Percentiles rank a stretch among this genome's conserved stretches.
These are phyloP conservation scores for Pampusana beccarii DNA, from an alignment of 2,113 vertebrate genomes.

Conservation along the genomic window DNA sequence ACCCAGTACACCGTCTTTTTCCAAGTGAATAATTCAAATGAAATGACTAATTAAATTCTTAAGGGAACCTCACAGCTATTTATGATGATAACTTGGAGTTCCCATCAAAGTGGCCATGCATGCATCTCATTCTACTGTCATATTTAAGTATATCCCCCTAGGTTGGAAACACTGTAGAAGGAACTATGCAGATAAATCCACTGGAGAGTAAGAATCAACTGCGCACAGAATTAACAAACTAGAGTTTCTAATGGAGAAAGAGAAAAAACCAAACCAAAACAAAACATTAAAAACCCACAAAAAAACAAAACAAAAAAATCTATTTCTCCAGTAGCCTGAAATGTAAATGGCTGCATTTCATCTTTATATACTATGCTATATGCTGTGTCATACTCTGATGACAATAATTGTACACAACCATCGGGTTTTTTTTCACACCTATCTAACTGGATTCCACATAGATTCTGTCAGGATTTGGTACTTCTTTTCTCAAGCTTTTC, in stretches of 20 bases:
- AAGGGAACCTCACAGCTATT: neutral
- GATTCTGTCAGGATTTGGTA: neutral
- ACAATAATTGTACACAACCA: neutral
- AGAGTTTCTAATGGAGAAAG: neutral
- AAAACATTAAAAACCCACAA: too few relatives aligned
- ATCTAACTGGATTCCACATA: neutral
- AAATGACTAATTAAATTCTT: conserved; percentile 56
- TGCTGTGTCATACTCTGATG: neutral
- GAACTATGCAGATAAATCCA: neutral
- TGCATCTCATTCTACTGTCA: neutral
- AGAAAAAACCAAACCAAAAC: neutral
- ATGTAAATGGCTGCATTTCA: neutral
- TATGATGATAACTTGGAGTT: neutral
- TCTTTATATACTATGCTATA: neutral
- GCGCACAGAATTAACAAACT: neutral
- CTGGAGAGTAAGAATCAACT: neutral
- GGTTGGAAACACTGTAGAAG: neutral
- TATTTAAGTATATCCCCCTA: neutral
- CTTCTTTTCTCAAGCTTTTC: neutral
- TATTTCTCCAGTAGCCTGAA: neutral
- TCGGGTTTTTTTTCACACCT: neutral
- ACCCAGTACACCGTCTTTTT: conserved; percentile 22
- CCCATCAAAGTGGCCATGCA: neutral
- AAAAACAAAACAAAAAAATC: neutral
- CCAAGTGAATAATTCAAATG: conserved; percentile 65